Conservation (phyloP, 2,888 invertebrate genomes). For the Celastrina argiolus region DNA sequence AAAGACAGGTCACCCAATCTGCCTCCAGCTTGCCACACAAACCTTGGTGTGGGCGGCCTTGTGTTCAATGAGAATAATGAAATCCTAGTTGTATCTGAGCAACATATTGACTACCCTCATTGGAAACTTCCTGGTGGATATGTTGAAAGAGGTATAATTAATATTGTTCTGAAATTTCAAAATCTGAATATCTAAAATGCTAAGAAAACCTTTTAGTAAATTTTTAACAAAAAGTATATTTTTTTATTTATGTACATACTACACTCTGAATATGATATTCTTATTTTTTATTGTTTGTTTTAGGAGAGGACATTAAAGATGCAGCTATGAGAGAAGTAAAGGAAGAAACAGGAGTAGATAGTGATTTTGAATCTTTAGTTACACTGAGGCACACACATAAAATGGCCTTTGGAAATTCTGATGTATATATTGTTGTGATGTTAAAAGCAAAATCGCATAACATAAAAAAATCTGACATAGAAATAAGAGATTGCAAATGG, state of each 20-base stretch:
- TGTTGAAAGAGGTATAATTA: constrained; percentile 84
- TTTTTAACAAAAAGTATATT: no score
- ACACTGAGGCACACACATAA: constrained; percentile 87
- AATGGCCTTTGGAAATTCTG: constrained; percentile 88
- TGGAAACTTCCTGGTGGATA: constrained; percentile 90
- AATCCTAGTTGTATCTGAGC: constrained; percentile 89
- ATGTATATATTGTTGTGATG: constrained; percentile 88
- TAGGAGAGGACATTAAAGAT: constrained; percentile 89
- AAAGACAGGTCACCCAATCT: constrained; percentile 78
- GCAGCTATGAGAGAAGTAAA: constrained; percentile 91
- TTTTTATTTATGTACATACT: no score
- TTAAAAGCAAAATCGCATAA: constrained; percentile 81
- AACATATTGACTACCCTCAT: constrained; percentile 74
- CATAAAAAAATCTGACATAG: constrained; percentile 84
- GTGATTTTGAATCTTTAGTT: constrained; percentile 86
- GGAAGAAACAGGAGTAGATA: constrained; percentile 92
- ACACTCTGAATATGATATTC: no score
- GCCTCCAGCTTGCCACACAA: constrained; percentile 87
- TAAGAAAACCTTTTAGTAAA: not conserved
- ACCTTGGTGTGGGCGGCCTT: constrained; percentile 89
- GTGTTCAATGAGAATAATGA: constrained; percentile 87
- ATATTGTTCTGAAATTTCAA: not conserved
- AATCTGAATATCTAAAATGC: constrained; percentile 13
- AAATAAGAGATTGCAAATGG: constrained; percentile 89
- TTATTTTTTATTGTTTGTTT: constrained; percentile 8